A percentile compares a stretch with the other conserved stretches of the same genome.
These are phyloP conservation scores for Hippocampus abdominalis DNA, from an alignment of 2,113 vertebrate genomes.

Conservation along the genomic window DNA sequence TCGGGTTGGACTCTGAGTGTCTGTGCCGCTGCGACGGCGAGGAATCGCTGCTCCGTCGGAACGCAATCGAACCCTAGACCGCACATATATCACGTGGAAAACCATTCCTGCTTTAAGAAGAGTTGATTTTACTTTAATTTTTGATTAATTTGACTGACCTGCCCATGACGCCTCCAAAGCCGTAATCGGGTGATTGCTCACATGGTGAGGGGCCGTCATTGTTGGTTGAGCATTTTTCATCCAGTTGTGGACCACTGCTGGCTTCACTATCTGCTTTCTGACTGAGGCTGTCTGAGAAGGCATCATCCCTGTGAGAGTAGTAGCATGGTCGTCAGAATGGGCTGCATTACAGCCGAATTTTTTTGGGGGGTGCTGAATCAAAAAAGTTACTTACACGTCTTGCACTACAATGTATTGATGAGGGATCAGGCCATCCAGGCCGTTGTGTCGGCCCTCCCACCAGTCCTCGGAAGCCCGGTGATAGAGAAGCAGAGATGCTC, in stretches of 20 bases:
- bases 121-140: not conserved
- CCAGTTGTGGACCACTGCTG: constrained; percentile 90
- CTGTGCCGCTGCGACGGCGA: constrained; percentile 82
- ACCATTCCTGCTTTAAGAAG: not conserved
- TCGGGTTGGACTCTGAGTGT: constrained; percentile 89
- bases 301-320: constrained; percentile 83
- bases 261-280: constrained; percentile 98
- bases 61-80: constrained; percentile 83
- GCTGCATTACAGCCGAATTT: not conserved
- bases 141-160: constrained; percentile 69
- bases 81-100: not conserved
- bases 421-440: constrained; percentile 94
- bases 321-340: constrained; percentile 9
- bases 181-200: constrained; percentile 87
- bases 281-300: constrained; percentile 95
- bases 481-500: constrained; percentile 92
- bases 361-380: not conserved
- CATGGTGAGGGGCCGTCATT: constrained; percentile 91
- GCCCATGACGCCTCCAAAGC: constrained; percentile 89
- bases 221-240: constrained; percentile 93
- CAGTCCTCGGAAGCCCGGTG: constrained; percentile 95
- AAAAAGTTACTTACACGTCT: constrained; percentile 85
- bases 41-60: constrained; percentile 93
- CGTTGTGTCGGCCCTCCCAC: constrained; percentile 97
- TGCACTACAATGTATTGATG: constrained; percentile 99